Base-by-base conservation (phyloP, 1,140 invertebrate species). In the Propsilocerus akamusi region DNA sequence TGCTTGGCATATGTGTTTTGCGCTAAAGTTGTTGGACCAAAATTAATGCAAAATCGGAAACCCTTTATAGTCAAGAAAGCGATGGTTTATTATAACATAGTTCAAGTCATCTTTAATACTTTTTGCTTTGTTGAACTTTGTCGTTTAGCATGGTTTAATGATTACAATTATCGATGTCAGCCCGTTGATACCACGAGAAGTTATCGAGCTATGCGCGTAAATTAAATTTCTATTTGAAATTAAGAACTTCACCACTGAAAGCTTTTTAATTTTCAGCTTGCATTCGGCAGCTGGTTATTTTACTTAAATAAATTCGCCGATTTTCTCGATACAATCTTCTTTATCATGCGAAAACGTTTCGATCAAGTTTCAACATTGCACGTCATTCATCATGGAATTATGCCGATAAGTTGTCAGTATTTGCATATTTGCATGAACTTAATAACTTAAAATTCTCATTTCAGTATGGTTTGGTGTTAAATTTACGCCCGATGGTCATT, bases 31-130 rank as follows among this genome's bases (percentile, higher is more conserved):
- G 62, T 86, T 53, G 91, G 90, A 6, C 90, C 88, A 25, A 77
- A 74, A 60, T 67, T 87, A 49, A 97, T 97, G 92, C 81, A 86
- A 68, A 82, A 90, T 66, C 75, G 87, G 60, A 83, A 89, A 72
- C 83, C 91, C 7, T 86, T 85, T 57, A 72, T 89, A 59, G 74
- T 96, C 25, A 78, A 81, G 56, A 75, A 74, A 59, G 55, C 83
- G 46, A 75, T 96, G 67, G 80, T 93, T 58, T 65, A 75, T 46
- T 96, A 96, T 66, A 96, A 96, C 68, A 71, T 86, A 28, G 68
- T 80, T 54, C 84, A 94, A 77, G 86, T 94, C 24, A 49, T 88
- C 41, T 81, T 92, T 58, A 90, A 85, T 55, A 56, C 75, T 5
- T 93, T 83, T 78, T 69, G 92, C 37, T 88, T 89, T 59, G 76